Percentiles rank a stretch among this genome's conserved stretches.
These are phyloP conservation scores for Naja naja DNA, from an alignment of 2,113 vertebrate genomes.

Conservation along the genomic window DNA sequence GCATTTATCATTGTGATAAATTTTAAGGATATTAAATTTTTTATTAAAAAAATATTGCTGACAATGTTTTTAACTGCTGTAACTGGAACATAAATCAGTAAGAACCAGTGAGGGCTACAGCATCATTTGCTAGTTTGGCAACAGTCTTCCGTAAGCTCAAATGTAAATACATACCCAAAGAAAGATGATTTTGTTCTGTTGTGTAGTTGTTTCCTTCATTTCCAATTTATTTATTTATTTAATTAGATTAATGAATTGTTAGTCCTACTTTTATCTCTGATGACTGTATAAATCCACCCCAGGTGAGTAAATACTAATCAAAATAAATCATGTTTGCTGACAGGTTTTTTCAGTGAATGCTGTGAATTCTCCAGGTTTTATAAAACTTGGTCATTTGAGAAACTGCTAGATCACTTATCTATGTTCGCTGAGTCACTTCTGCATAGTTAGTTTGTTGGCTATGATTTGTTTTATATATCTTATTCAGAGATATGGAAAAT, in stretches of 20 bases:
- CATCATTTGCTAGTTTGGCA: background rate
- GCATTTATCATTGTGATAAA: background rate
- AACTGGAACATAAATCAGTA: background rate
- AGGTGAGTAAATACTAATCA: background rate
- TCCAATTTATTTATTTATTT: background rate
- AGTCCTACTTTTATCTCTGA: background rate
- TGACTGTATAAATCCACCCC: background rate
- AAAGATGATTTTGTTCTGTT: background rate
- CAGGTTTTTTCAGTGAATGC: background rate
- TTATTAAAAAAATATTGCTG: background rate
- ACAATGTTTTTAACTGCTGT: background rate
- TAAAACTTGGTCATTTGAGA: background rate
- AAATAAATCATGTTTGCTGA: background rate
- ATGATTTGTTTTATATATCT: background rate
- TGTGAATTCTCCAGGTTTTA: constrained; percentile 11
- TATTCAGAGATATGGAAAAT: constrained; percentile 7
- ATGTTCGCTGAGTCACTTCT: background rate
- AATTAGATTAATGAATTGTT: background rate
- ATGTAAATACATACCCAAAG: background rate
- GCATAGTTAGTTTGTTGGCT: background rate
- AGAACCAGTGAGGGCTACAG: background rate
- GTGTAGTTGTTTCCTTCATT: background rate
- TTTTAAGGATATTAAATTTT: background rate
- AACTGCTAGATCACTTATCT: constrained; percentile 6
- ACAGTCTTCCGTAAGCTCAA: background rate